Base-by-base conservation (phyloP, 1,140 invertebrate species). In the Pissodes strobi region DNA sequence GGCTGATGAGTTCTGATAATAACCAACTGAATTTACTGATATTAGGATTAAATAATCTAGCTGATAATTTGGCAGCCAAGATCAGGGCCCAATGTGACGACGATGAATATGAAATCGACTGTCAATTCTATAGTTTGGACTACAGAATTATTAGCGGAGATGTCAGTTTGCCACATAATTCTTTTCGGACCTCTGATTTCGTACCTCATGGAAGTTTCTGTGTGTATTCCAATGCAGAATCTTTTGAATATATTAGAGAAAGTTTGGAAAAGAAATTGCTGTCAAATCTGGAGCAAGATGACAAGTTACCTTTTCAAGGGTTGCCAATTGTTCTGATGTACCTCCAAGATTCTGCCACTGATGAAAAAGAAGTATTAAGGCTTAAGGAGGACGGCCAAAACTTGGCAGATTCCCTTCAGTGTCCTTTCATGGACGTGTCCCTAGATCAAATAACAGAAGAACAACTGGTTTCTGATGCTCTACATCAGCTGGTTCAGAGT, bases 261-360 rank as follows among this genome's bases (percentile, higher is more conserved):
- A 94, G 93, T 76, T 83, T 97, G 62, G 93, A 97, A 74, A 94
- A 95, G 77, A 96, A 93, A 9, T 80, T 97, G 4, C 79, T 97
- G 0, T 92, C 92, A 2, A 95, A 95, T 84, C 82, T 96, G 55
- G 92, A 95, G 76, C 89, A 93, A 74, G 93, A 95, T 72, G 93
- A 96, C 73, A 88, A 92, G 67, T 76, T 91, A 51, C 89, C 90
- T 12, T 92, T 94, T 74, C 82, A 84, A 74, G 92, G 93, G 66
- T 82, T 97, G 65, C 94, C 94, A 1, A 90, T 96, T 69, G 92
- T 95, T 22, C 86, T 97, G 68, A 86, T 97, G 77, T 93, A 95
- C 78, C 87, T 94, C 51, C 91, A 93, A 74, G 92, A 96, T 76
- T 84, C 90, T 23, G 83, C 85, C 66, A 87, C 93, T 67, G 88